phyloP scores from a whole-genome alignment of 64 coral and sea anemone species.

The Hydrozoanthus tunicans region DNA sequence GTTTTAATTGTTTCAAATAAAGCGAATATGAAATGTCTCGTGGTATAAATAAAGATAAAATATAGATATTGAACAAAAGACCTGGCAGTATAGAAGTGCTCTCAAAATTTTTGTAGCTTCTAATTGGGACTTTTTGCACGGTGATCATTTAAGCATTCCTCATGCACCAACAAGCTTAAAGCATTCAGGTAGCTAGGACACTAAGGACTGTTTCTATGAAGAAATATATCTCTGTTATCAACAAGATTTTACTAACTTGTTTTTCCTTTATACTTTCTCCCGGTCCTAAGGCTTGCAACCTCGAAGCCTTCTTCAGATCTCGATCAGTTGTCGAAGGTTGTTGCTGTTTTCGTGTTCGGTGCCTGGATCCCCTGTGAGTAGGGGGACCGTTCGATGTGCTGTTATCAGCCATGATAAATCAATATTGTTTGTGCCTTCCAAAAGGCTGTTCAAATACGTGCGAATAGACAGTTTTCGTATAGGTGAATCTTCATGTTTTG shows the following conservation, averaged over 20 bases:
- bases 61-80: background rate
- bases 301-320: conserved; percentile 96
- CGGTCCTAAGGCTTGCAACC: conserved; percentile 89
- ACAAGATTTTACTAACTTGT: conserved; percentile 65
- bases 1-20: conserved; percentile 10
- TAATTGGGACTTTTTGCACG: background rate
- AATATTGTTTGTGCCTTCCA: conserved; percentile 8
- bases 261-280: conserved; percentile 98
- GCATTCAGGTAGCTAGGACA: background rate
- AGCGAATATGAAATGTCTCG: conserved; percentile 6
- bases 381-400: background rate
- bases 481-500: background rate
- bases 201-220: conserved; percentile 19
- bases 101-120: background rate
- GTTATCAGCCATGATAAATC: conserved; percentile 34
- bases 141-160: conserved; percentile 42
- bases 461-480: background rate
- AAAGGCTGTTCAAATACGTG: conserved; percentile 15
- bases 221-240: conserved; percentile 38
- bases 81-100: background rate
- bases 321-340: conserved; percentile 86
- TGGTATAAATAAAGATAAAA: background rate
- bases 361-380: conserved; percentile 45
- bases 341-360: conserved; percentile 87
- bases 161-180: background rate